Evolutionary conservation across 2,888 invertebrate species (phyloP).

Genomic region (Odontothrips loti): DNA sequence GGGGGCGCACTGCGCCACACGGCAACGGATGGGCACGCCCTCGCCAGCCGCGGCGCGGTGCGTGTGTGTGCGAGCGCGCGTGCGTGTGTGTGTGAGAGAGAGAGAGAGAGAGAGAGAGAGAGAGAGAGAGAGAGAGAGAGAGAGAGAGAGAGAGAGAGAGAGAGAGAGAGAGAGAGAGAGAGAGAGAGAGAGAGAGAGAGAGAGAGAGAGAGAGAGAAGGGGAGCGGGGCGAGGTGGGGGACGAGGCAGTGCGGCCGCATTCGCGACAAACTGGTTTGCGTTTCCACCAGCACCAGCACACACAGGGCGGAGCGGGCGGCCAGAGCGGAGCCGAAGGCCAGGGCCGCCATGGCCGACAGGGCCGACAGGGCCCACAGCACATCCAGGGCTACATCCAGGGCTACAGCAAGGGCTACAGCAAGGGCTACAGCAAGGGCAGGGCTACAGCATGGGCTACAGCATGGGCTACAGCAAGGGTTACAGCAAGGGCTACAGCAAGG

Average conservation of each 20-base stretch:
- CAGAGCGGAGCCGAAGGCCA: background rate
- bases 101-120: background rate
- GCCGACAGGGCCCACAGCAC: background rate
- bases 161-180: background rate
- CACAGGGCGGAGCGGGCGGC: background rate
- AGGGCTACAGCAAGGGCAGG: background rate
- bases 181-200: background rate
- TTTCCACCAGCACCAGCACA: slow-evolving; percentile 14
- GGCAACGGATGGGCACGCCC: slow-evolving; percentile 25
- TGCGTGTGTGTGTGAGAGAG: background rate
- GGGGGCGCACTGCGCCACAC: too few relatives aligned
- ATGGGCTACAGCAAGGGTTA: background rate
- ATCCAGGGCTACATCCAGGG: background rate
- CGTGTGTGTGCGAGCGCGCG: background rate
- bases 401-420: too few relatives aligned
- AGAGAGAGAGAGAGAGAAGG: background rate
- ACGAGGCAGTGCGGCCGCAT: slow-evolving; percentile 5
- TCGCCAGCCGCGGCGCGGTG: background rate
- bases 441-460: too few relatives aligned
- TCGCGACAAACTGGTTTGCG: slow-evolving; percentile 25
- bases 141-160: background rate
- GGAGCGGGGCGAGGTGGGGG: background rate
- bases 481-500: background rate
- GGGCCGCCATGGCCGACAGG: background rate
- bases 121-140: background rate